Percentiles rank a stretch among this genome's conserved stretches.
These are phyloP conservation scores for Chaenodraco wilsoni DNA, from an alignment of 2,797 vertebrate species.

Conservation along the genomic window DNA sequence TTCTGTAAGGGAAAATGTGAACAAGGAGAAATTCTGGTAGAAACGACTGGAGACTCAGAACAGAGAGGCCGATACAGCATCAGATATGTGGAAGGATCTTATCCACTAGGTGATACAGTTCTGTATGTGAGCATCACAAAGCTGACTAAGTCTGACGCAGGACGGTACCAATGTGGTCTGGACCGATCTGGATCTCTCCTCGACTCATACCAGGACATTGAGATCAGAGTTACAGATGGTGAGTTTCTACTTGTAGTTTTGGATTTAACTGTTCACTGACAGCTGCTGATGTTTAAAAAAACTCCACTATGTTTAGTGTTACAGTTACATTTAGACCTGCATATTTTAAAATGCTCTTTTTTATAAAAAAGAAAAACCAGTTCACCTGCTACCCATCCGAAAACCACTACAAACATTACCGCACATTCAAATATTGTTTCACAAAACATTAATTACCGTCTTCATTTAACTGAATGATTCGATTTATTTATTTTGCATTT, in stretches of 20 bases:
- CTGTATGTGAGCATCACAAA: conserved; percentile 49
- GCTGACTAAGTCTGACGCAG: conserved; percentile 37
- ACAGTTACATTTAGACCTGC: not conserved
- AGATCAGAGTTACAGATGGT: not conserved
- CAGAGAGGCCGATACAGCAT: conserved; percentile 39
- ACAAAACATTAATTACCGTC: too few species aligned
- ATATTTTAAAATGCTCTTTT: not conserved
- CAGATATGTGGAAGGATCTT: not conserved
- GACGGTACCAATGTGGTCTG: conserved; percentile 28
- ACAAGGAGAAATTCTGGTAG: conserved; percentile 3
- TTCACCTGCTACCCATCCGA: too few species aligned
- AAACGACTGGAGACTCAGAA: accelerated
- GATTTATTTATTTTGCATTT: too few species aligned
- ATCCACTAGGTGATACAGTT: accelerated
- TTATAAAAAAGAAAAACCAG: too few species aligned
- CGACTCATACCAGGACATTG: accelerated
- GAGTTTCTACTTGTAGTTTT: not conserved
- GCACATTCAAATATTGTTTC: too few species aligned
- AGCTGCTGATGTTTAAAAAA: not conserved
- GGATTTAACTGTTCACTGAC: too few species aligned
- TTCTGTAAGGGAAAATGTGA: conserved; percentile 38
- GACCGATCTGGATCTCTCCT: accelerated
- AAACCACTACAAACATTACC: too few species aligned
- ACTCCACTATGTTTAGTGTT: too few species aligned
- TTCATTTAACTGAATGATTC: too few species aligned